These are phyloP conservation scores for Loxodonta africana DNA, from an alignment of 2,113 vertebrate genomes.

Conservation along the genomic window DNA sequence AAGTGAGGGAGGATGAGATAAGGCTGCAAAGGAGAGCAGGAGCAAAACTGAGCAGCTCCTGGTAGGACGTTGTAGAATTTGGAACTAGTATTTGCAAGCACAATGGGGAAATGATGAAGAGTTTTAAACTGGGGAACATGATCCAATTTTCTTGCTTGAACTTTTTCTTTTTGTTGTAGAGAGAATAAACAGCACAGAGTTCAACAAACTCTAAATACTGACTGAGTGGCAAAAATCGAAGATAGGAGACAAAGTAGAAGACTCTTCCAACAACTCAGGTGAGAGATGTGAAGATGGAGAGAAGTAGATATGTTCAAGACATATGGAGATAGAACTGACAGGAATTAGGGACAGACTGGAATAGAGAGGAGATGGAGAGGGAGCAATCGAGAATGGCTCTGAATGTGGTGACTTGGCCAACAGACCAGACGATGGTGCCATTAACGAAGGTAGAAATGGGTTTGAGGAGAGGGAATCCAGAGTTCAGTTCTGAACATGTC, in stretches of 20 bases:
- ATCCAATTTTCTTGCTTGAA: slow-evolving; percentile 25
- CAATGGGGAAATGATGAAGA: neutral
- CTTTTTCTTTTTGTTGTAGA: neutral
- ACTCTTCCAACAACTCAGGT: neutral
- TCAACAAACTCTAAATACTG: neutral
- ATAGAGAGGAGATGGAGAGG: neutral
- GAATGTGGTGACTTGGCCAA: neutral
- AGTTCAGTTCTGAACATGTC: neutral
- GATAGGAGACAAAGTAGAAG: neutral
- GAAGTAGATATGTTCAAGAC: neutral
- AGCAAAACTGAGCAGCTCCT: neutral
- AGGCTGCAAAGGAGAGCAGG: neutral
- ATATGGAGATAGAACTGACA: neutral
- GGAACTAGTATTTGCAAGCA: neutral
- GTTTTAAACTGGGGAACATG: neutral
- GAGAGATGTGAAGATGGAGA: neutral
- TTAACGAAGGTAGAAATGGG: neutral
- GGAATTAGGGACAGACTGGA: neutral
- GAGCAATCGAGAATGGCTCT: neutral
- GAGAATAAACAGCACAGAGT: slow-evolving; percentile 1
- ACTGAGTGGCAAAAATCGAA: neutral
- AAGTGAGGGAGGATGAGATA: neutral
- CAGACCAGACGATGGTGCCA: neutral
- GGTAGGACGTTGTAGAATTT: fast-evolving
- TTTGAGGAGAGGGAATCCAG: neutral